Evolutionary conservation across 2,888 invertebrate genomes (phyloP).

Genomic region (Uropetala carovei): DNA sequence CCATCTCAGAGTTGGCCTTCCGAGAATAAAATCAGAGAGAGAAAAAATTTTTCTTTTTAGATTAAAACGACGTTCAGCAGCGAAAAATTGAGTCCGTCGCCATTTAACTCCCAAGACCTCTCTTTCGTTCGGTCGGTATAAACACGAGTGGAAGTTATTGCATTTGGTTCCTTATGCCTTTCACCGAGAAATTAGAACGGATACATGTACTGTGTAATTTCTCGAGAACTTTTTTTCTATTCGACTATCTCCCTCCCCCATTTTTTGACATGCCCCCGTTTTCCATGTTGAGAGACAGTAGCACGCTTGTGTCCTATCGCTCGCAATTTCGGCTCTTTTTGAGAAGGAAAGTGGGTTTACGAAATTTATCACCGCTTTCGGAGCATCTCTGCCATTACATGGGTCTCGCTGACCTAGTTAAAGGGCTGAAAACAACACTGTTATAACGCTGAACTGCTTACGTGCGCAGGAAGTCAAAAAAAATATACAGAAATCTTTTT

Average conservation of each 20-base stretch:
- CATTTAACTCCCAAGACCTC: not conserved
- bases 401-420: not conserved
- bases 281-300: not conserved
- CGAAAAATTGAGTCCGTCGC: not conserved
- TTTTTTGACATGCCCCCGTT: not conserved
- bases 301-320: not conserved
- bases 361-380: not conserved
- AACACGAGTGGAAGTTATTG: not conserved
- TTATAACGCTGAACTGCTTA: not conserved
- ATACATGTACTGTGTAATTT: not conserved
- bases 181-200: not conserved
- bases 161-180: not conserved
- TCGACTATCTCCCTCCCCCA: not conserved
- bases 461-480: not conserved
- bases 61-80: not conserved
- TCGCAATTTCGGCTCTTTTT: slow-evolving; percentile 1
- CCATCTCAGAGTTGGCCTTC: not conserved
- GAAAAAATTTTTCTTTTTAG: not conserved
- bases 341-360: not conserved
- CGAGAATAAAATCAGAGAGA: not conserved
- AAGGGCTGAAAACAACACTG: too few relatives aligned
- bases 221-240: not conserved
- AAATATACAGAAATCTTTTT: not conserved
- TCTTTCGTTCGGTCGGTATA: not conserved
- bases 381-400: not conserved